Evolutionary conservation across 2,888 invertebrate genomes (phyloP).

Genomic region (Notodonta dromedarius): DNA sequence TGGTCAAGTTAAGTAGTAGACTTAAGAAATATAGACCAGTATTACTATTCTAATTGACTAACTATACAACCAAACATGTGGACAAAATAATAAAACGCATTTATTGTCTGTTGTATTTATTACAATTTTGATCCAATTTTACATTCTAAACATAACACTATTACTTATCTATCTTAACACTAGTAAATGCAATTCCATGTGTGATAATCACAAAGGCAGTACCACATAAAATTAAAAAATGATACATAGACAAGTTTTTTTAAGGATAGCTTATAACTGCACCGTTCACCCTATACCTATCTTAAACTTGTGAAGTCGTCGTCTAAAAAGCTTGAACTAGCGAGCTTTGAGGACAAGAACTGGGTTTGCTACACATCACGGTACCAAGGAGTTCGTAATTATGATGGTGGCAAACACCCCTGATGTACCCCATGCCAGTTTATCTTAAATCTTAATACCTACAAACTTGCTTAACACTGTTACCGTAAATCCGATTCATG

Average conservation of each 20-base stretch:
- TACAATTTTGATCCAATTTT: slow-evolving; percentile 21
- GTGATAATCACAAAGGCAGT: not conserved
- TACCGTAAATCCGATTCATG: not conserved
- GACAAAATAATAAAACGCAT: slow-evolving; percentile 2
- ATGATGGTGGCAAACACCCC: slow-evolving; percentile 48
- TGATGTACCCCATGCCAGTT: slow-evolving; percentile 24
- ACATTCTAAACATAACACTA: slow-evolving; percentile 11
- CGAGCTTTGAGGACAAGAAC: slow-evolving; percentile 63
- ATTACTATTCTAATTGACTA: no score
- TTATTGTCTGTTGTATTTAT: slow-evolving; percentile 8
- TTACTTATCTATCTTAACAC: slow-evolving; percentile 15
- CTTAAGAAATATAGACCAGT: no score
- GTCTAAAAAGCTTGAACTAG: slow-evolving; percentile 53
- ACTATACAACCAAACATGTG: not conserved
- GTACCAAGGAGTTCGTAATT: slow-evolving; percentile 7
- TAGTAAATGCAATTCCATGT: slow-evolving; percentile 32
- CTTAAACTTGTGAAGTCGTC: slow-evolving; percentile 41
- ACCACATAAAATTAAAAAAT: not conserved
- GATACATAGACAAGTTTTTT: not conserved
- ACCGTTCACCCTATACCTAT: slow-evolving; percentile 18
- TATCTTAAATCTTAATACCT: slow-evolving; percentile 16
- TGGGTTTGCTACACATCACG: slow-evolving; percentile 46
- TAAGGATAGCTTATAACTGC: not conserved
- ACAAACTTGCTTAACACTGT: slow-evolving; percentile 12
- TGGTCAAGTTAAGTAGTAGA: no score